Evolutionary conservation across 1,140 invertebrate genomes (phyloP), one percentile per base, ranked within the genome.

Genomic region (Drosophila bocqueti): DNA sequence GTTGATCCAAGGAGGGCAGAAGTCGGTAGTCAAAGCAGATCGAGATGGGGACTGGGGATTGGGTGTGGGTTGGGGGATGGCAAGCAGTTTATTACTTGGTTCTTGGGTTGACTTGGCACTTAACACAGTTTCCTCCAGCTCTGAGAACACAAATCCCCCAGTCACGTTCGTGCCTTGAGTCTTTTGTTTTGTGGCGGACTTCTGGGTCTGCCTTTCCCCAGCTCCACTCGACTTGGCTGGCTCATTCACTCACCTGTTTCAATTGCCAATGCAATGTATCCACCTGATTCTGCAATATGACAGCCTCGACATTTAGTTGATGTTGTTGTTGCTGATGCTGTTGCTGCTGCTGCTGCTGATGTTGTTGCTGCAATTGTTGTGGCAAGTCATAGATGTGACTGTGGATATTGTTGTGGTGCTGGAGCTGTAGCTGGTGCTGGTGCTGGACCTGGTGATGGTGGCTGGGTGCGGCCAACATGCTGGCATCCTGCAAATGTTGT

Each of bases 191-290:
- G 16, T 5, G 50, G 21, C 40, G 21, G 26, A 26, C 47, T 60
- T 67, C n/a, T 36, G 60, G 40, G 21, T 10, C 11, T 47, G 36
- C 52, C 52, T 58, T 55, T 55, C 69, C 58, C 54, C 18, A 36
- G 3, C 26, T 49, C 18, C 31, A 31, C 31, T 31, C 31, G 31
- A 31, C 31, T 54, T 18, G 52, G 31, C 55, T 18, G 52, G 31
- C 55, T 62, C 45, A 60, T 45, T 59, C 47, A 84, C 83, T 93
- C 94, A 97, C 96, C 95, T 97, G 96, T 93, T 96, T 96, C 50
- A 97, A 92, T 93, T 97, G 96, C 96, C 96, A 97, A 89, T 96
- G 95, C 67, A 97, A 93, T 59, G 96, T 96, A 79, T 96, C 95
- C 77, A 97, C 94, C 93, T 96, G 96, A 83, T 95, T 95, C 92